Base-by-base conservation (phyloP, 2,797 vertebrate genomes). In the Pelodytes ibericus region DNA sequence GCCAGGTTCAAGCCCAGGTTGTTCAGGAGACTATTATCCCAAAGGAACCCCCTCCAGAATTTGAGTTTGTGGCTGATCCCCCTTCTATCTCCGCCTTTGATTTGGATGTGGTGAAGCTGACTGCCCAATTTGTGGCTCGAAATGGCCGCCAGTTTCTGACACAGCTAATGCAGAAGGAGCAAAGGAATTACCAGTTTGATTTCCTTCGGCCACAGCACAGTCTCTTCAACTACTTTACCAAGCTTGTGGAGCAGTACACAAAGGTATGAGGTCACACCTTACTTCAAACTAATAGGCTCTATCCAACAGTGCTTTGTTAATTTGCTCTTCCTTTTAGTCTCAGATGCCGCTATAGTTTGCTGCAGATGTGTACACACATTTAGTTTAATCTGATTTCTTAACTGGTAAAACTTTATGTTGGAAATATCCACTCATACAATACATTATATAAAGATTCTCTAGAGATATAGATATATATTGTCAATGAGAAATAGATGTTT, bases 181-280 rank as follows among this genome's bases (percentile, higher is more conserved):
- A 99, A 89, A 94, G 98, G 81, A 99, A 99, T 91, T 99, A 98
- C 82, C 97, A 99, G 85, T 99, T 99, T 84, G 98, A 99, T 84
- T 99, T 99, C 81, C 90, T 99, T 65, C 92, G 98, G 2, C 98
- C 98, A 0, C 98, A 99, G 83, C 98, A 99, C 90, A 99, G 98
- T 78, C 96, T 99, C 49, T 99, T 99, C 84, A 98, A 98, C 88
- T 99, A 99, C 84, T 99, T 99, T 84, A 99, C 98, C 26, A 99
- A 99, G 85, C 92, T 99, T 83, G 98, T 99, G 65, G 97, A 99
- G 27, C 98, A 99, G 88, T 99, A 99, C 82, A 99, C 98, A 0
- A 99, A 99, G 96, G 98, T 69, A 75, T 58, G 49, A 6, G 6
- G n/a, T 53, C 2, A 22, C n/a, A 1, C n/a, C n/a, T n/a, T n/a